Conservation (phyloP, 2,113 vertebrate species). For the Triplophysa tibetana region DNA sequence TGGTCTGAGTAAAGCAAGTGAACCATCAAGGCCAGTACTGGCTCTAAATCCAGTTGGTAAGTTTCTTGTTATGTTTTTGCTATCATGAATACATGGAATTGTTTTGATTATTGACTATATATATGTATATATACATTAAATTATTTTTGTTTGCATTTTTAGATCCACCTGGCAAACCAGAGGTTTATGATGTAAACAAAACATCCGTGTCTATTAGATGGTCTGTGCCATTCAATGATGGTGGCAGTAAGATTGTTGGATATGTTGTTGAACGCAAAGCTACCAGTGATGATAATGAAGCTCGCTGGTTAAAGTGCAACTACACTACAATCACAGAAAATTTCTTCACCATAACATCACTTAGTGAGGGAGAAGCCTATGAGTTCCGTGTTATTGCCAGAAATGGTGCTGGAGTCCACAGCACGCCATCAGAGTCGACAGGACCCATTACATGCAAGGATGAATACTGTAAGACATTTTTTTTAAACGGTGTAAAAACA, state of each 20-base stretch:
- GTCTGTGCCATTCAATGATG: slow-evolving; percentile 89
- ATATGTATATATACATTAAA: not conserved
- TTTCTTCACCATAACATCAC: slow-evolving; percentile 86
- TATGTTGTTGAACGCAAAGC: slow-evolving; percentile 93
- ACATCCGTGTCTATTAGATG: slow-evolving; percentile 89
- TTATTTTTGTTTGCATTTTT: slow-evolving; percentile 46
- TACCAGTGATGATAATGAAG: slow-evolving; percentile 84
- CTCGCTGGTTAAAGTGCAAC: slow-evolving; percentile 96
- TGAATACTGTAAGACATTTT: slow-evolving; percentile 87
- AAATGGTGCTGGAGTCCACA: slow-evolving; percentile 92
- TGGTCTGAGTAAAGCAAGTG: slow-evolving; percentile 95
- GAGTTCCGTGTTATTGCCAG: slow-evolving; percentile 92
- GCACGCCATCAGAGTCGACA: slow-evolving; percentile 87
- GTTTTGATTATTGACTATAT: slow-evolving; percentile 4
- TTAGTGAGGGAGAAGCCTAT: slow-evolving; percentile 86
- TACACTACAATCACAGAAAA: slow-evolving; percentile 96
- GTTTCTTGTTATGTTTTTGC: not conserved
- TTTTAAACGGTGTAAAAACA: not conserved
- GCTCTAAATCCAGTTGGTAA: slow-evolving; percentile 96
- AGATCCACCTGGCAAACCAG: slow-evolving; percentile 92
- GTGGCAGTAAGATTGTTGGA: slow-evolving; percentile 91
- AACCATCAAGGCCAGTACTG: slow-evolving; percentile 90
- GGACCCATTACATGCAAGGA: slow-evolving; percentile 93
- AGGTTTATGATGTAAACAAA: slow-evolving; percentile 91
- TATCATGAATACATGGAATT: not conserved